phyloP scores from a whole-genome alignment of 2,797 vertebrate species.

The Ctenosaura bakeri region DNA sequence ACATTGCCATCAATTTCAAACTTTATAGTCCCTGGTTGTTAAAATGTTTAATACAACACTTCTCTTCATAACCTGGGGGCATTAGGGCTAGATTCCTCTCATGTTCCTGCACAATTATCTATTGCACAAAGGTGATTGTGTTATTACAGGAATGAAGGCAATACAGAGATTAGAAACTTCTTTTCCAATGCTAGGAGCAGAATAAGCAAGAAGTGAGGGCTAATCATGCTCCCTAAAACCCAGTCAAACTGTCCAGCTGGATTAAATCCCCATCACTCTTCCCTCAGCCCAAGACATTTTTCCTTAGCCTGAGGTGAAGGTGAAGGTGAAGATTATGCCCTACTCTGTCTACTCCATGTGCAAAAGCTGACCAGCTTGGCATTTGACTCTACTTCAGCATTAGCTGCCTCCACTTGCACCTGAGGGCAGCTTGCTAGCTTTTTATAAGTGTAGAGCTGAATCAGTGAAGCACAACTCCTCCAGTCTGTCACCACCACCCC shows the following conservation, averaged over 20 bases:
- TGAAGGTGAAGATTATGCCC: not conserved
- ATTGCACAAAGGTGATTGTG: constrained; percentile 36
- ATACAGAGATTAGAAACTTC: constrained; percentile 13
- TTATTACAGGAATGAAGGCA: constrained; percentile 58
- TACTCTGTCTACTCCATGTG: not conserved
- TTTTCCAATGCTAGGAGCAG: not conserved
- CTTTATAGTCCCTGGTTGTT: constrained; percentile 62
- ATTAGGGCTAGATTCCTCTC: not conserved
- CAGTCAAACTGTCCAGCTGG: not conserved
- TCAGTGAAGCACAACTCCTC: not conserved
- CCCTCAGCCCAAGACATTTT: not conserved
- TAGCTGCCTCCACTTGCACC: too few species aligned
- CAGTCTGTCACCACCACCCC: not conserved
- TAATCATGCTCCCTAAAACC: not conserved
- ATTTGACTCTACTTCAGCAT: not conserved
- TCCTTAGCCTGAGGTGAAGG: not conserved
- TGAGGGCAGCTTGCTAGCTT: not conserved
- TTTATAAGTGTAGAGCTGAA: not conserved
- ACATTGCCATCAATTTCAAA: constrained; percentile 67
- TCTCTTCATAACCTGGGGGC: constrained; percentile 55
- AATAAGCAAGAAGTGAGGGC: not conserved
- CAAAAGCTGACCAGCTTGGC: not conserved
- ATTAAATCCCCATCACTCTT: not conserved
- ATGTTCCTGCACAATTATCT: constrained; percentile 53
- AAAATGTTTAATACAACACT: constrained; percentile 67